Conservation (phyloP, 2,113 vertebrate species). For the Caranx ignobilis region DNA sequence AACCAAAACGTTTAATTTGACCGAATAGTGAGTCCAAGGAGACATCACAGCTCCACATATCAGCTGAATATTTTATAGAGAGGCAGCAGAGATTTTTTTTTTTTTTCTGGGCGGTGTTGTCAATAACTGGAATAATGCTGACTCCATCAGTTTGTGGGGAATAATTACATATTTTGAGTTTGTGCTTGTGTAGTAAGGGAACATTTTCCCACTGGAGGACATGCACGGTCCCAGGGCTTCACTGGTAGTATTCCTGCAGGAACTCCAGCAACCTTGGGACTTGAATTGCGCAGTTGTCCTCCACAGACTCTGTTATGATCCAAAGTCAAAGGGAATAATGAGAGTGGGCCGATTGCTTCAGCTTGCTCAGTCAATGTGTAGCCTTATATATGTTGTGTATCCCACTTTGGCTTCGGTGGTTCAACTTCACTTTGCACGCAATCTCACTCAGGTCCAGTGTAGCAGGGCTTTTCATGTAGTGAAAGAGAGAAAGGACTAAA, state of each 20-base stretch:
- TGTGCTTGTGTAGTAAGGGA: slow-evolving; percentile 22
- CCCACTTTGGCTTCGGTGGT: slow-evolving; percentile 14
- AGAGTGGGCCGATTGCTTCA: slow-evolving; percentile 38
- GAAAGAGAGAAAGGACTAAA: background rate
- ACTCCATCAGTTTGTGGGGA: slow-evolving; percentile 10
- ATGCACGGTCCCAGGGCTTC: slow-evolving; percentile 42
- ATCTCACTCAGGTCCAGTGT: slow-evolving; percentile 27
- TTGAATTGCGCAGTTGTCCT: slow-evolving; percentile 48
- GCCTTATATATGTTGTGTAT: slow-evolving; percentile 9
- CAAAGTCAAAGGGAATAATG: slow-evolving; percentile 68
- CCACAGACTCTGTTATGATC: slow-evolving; percentile 56
- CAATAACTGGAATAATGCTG: slow-evolving; percentile 15
- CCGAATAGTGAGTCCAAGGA: slow-evolving; percentile 5
- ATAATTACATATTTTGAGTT: background rate
- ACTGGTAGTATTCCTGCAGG: slow-evolving; percentile 31
- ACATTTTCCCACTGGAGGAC: slow-evolving; percentile 16
- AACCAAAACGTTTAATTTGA: slow-evolving; percentile 37
- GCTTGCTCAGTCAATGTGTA: slow-evolving; percentile 35
- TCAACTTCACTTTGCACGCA: slow-evolving; percentile 48
- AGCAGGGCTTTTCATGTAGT: slow-evolving; percentile 21
- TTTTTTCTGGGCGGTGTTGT: slow-evolving; percentile 1
- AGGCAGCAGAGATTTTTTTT: background rate
- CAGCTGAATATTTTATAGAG: slow-evolving; percentile 24
- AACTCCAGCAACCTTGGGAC: slow-evolving; percentile 25
- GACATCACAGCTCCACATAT: background rate